Conservation (phyloP, 2,888 invertebrate genomes). For the Volucella inanis region DNA sequence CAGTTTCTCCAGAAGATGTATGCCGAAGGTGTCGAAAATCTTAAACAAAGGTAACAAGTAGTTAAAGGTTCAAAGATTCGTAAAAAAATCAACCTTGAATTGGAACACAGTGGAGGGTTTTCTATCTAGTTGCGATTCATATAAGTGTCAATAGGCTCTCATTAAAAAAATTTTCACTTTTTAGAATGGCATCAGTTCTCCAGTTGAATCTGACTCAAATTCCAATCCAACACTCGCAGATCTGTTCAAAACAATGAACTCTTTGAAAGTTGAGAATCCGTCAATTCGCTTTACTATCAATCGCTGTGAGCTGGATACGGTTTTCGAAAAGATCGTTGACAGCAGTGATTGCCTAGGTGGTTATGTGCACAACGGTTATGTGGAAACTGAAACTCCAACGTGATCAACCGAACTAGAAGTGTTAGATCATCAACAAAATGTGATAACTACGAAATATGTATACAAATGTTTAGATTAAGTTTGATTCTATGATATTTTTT, state of each 20-base stretch:
- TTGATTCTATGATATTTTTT: conserved; percentile 18
- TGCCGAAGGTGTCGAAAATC: too few species aligned
- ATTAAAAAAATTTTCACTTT: conserved; percentile 2
- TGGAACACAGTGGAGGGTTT: too few species aligned
- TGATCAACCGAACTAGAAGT: conserved; percentile 53
- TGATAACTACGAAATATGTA: conserved; percentile 53
- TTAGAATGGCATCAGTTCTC: conserved; percentile 44
- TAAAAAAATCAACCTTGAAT: too few species aligned
- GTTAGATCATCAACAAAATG: conserved; percentile 47
- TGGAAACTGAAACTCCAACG: conserved; percentile 79
- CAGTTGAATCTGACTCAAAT: conserved; percentile 30
- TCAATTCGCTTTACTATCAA: conserved; percentile 79
- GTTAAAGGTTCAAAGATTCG: too few species aligned
- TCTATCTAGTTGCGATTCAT: too few species aligned
- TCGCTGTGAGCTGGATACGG: conserved; percentile 81
- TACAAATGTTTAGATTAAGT: conserved; percentile 60
- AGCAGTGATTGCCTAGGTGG: conserved; percentile 77
- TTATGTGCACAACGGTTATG: conserved; percentile 80
- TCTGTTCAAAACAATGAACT: conserved; percentile 78
- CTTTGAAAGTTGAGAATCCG: conserved; percentile 75
- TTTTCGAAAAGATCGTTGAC: conserved; percentile 82
- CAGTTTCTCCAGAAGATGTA: too few species aligned
- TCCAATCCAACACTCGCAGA: conserved; percentile 76
- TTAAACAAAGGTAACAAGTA: too few species aligned
- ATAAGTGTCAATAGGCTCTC: too few species aligned